Base-by-base conservation (phyloP, 2,797 vertebrate genomes). In the Molossus molossus region DNA sequence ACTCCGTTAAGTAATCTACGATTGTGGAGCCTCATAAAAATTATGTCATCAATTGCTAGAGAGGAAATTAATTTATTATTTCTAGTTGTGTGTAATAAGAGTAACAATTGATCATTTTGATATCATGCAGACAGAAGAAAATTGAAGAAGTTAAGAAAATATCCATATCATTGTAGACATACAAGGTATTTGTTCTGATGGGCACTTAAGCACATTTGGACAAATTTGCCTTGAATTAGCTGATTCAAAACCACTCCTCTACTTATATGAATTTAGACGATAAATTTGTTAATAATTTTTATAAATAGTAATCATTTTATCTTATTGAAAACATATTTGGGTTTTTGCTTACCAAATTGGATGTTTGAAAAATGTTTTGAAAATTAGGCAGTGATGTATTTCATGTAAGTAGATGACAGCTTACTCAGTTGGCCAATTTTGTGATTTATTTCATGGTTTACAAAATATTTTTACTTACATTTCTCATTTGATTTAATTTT, bases 21-120 rank as follows among this genome's bases (percentile, higher is more conserved):
- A 75, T 76, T 33, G 3, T 72, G 27, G 9, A 55, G 57, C 76
- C 11, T 81, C 27, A 72, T 76, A 84, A 84, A 95, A 85, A 73
- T 45, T 50, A 73, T 64, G 10, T 48, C 27, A 37, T 86, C n/a
- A 58, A 62, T 91, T 76, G 23, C 20, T 67, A 81, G 17, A 91
- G 13, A 20, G 57, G 13, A 96, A 95, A 70, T 67, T 80, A 86
- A 79, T 82, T 96, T 91, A 21, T 92, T 60, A 88, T 27, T 96
- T 3, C 4, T 45, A 80, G 8, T 4, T 65, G 40, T 85, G 0
- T 53, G 2, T 76, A 80, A 76, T 76, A 37, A 60, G 25, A 91
- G 75, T 93, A 77, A 48, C 33, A 96, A 48, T 9, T 64, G n/a
- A 23, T 79, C 8, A 48, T 87, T 89, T 62, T 70, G 50, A 69